Percentiles rank a stretch among this genome's conserved stretches.
Conservation (phyloP, 2,113 vertebrate genomes). For the Garra rufa region DNA sequence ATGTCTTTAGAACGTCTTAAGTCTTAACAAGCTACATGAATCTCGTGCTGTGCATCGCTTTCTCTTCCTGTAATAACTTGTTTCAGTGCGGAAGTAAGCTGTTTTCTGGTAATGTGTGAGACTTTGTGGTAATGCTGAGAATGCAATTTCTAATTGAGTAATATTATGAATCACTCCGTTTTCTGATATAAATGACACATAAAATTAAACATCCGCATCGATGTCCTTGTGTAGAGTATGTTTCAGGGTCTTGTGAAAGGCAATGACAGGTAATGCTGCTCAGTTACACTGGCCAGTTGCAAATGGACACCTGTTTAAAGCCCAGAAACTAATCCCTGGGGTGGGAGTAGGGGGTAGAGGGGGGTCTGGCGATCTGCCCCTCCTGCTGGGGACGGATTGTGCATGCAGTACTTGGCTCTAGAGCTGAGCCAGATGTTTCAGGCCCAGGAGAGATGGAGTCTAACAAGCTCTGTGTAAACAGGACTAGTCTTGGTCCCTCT, state of each 20-base stretch:
- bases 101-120: no score
- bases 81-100: no score
- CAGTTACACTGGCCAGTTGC: not conserved
- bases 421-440: slow-evolving; percentile 65
- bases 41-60: no score
- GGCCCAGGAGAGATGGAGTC: slow-evolving; percentile 59
- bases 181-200: not conserved
- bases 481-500: slow-evolving; percentile 53
- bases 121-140: not conserved
- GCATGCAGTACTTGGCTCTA: slow-evolving; percentile 55
- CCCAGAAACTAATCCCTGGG: slow-evolving; percentile 5
- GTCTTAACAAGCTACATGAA: no score
- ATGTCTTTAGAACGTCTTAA: no score
- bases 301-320: slow-evolving; percentile 27
- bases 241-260: slow-evolving; percentile 1
- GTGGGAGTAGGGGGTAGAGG: not conserved
- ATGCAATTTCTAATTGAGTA: no score
- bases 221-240: not conserved
- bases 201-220: not conserved
- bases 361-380: slow-evolving; percentile 19
- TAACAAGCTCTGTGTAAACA: slow-evolving; percentile 67
- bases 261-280: not conserved
- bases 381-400: slow-evolving; percentile 11
- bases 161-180: no score
- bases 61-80: no score